phyloP scores from a whole-genome alignment of 1,140 invertebrate genomes.

The Stegodyphus dumicola region DNA sequence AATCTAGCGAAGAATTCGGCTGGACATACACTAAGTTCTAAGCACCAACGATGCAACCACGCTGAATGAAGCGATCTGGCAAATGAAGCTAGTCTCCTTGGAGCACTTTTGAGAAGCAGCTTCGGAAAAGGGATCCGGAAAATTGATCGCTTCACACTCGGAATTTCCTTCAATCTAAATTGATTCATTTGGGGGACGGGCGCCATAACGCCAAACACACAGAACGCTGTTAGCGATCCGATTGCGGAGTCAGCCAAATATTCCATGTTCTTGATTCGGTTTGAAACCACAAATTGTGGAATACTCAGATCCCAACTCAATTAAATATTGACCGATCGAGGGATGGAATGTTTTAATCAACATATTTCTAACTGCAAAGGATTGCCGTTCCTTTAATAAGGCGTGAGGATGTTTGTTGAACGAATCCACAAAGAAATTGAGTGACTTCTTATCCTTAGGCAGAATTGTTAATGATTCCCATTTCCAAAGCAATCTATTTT shows the following conservation, averaged over 20 bases:
- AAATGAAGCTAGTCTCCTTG: conserved; percentile 54
- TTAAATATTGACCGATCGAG: conserved; percentile 47
- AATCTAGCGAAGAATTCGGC: conserved; percentile 34
- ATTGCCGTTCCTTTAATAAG: neutral
- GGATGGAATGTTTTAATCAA: conserved; percentile 56
- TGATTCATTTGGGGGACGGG: conserved; percentile 41
- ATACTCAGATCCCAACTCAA: conserved; percentile 41
- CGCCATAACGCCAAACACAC: neutral
- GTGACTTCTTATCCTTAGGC: too few species aligned
- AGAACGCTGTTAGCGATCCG: conserved; percentile 27
- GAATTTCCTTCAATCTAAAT: conserved; percentile 58
- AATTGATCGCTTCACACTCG: conserved; percentile 56
- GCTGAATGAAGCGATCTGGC: conserved; percentile 43
- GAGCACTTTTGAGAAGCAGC: conserved; percentile 50
- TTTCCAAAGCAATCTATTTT: too few species aligned
- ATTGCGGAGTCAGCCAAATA: conserved; percentile 53
- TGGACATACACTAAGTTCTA: neutral
- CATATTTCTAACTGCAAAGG: conserved; percentile 26
- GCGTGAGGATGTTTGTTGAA: neutral
- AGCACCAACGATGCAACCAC: conserved; percentile 10
- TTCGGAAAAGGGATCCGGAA: conserved; percentile 40
- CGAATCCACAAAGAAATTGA: neutral
- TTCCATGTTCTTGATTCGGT: conserved; percentile 41
- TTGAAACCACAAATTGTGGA: conserved; percentile 46
- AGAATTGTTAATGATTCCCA: too few species aligned